Evolutionary conservation across 2,797 vertebrate genomes (phyloP).

Genomic region (Acipenser ruthenus): DNA sequence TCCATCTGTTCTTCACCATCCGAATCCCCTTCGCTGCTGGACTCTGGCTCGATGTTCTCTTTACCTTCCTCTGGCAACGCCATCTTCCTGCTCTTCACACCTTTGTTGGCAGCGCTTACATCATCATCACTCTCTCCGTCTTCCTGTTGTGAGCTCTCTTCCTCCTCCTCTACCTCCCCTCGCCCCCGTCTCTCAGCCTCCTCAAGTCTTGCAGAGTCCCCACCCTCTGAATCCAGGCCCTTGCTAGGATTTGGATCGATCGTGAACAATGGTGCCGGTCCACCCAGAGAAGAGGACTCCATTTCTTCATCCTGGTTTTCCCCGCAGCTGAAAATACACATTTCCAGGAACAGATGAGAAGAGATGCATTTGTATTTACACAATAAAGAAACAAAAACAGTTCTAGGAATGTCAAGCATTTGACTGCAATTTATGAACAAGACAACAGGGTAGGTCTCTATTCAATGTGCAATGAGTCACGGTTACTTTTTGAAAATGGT

Average conservation of each 20-base stretch:
- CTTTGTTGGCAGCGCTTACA: background rate
- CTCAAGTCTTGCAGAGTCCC: background rate
- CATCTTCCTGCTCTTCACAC: background rate
- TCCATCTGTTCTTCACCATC: conserved; percentile 13
- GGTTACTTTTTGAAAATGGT: background rate
- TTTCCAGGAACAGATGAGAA: conserved; percentile 7
- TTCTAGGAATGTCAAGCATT: too few species aligned
- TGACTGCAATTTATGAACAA: background rate
- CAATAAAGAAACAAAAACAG: background rate
- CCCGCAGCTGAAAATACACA: conserved; percentile 30
- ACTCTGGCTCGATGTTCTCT: conserved; percentile 14
- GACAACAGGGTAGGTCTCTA: background rate
- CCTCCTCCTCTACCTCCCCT: conserved; percentile 8
- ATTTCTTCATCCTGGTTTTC: conserved; percentile 48
- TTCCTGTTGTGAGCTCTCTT: background rate
- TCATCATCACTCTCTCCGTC: background rate
- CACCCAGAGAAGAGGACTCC: conserved; percentile 42
- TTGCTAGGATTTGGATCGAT: conserved; percentile 32
- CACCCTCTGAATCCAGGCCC: background rate
- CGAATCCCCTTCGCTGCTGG: background rate
- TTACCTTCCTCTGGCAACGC: conserved; percentile 11
- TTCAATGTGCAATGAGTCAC: background rate
- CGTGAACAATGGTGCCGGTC: conserved; percentile 29
- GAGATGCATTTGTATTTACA: background rate
- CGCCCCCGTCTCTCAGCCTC: background rate